Evolutionary conservation across 1,140 invertebrate species (phyloP).

Genomic region (Pomacea maculata): DNA sequence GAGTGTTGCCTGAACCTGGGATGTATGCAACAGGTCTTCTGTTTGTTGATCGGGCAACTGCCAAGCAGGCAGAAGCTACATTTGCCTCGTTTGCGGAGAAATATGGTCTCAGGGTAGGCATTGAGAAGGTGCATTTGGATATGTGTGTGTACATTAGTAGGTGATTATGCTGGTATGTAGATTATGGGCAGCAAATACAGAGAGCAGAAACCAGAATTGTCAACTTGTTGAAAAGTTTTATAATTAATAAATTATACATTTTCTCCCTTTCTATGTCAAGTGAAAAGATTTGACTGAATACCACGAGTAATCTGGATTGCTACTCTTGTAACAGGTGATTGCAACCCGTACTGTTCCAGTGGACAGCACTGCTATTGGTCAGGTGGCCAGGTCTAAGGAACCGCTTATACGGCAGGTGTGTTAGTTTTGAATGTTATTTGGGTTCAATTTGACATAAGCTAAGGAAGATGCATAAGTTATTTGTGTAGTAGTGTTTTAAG

Average conservation of each 20-base stretch:
- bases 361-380: constrained; percentile 84
- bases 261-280: neutral
- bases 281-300: neutral
- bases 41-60: constrained; percentile 87
- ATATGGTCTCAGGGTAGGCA: constrained; percentile 76
- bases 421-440: too few relatives aligned
- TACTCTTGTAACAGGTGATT: constrained; percentile 72
- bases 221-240: neutral
- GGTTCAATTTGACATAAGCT: too few relatives aligned
- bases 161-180: neutral
- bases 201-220: too few relatives aligned
- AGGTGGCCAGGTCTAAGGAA: constrained; percentile 91
- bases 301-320: neutral
- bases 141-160: neutral
- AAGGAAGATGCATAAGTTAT: too few relatives aligned
- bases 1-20: constrained; percentile 82
- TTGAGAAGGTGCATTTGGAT: constrained; percentile 1
- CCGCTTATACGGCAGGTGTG: constrained; percentile 89
- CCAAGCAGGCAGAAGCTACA: constrained; percentile 80
- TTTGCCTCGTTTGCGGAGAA: constrained; percentile 85
- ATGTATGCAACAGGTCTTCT: constrained; percentile 96
- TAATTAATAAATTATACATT: neutral
- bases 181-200: too few relatives aligned
- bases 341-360: constrained; percentile 93
- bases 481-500: too few relatives aligned